Conservation (phyloP, 2,113 vertebrate species). For the Takifugu bimaculatus region DNA sequence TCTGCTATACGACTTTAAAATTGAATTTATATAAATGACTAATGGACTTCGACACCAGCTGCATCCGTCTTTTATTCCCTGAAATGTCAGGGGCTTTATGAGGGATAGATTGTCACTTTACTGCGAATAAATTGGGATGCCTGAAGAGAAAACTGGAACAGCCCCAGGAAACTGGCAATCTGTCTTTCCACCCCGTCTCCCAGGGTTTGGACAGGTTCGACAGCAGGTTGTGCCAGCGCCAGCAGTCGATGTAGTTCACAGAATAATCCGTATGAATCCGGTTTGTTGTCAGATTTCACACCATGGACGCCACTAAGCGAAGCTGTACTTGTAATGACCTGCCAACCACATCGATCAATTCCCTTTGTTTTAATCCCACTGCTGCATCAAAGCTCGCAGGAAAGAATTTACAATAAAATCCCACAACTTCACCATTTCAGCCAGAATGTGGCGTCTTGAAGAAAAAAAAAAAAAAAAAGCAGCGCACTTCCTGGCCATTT, state of each 20-base stretch:
- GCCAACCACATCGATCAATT: no score
- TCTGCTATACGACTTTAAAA: background rate
- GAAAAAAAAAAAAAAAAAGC: background rate
- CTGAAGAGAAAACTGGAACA: conserved; percentile 11
- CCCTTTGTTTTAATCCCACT: no score
- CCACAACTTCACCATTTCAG: no score
- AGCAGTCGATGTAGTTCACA: conserved; percentile 5
- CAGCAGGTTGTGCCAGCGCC: conserved; percentile 15
- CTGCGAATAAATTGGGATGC: conserved; percentile 16
- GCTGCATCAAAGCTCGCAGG: no score
- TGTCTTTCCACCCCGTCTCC: conserved; percentile 15
- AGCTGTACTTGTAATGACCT: no score
- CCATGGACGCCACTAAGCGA: no score
- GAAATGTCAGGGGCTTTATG: conserved; percentile 2
- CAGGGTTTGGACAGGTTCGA: conserved; percentile 16
- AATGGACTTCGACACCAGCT: background rate
- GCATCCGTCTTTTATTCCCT: background rate
- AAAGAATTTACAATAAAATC: no score
- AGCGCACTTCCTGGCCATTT: background rate
- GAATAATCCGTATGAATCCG: conserved; percentile 2
- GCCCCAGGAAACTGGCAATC: conserved; percentile 21
- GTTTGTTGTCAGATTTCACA: conserved; percentile 7
- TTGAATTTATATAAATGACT: background rate
- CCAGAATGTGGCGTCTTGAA: no score
- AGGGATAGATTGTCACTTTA: conserved; percentile 13